Percentiles rank a stretch among this genome's conserved stretches.
Evolutionary conservation across 2,797 vertebrate species (phyloP).

Genomic region (Channa striata): DNA sequence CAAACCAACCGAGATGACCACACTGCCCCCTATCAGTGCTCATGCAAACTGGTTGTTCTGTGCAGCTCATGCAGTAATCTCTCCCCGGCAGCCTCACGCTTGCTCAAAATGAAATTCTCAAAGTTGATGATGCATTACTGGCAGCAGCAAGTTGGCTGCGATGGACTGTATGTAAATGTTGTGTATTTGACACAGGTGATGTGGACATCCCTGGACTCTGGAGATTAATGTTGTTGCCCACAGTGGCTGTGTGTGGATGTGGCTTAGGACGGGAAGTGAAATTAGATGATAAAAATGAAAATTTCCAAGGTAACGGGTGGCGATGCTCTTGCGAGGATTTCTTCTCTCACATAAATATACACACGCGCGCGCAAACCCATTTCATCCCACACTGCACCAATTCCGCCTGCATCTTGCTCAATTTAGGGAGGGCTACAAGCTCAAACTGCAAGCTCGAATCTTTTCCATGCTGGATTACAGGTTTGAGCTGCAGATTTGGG

Average conservation of each 20-base stretch:
- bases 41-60: constrained; percentile 34
- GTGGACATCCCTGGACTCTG: constrained; percentile 17
- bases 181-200: constrained; percentile 7
- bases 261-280: constrained; percentile 31
- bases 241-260: constrained; percentile 21
- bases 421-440: constrained; percentile 42
- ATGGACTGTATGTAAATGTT: constrained; percentile 41
- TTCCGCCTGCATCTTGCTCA: constrained; percentile 37
- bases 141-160: constrained; percentile 15
- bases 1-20: constrained; percentile 53
- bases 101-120: constrained; percentile 27
- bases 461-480: constrained; percentile 53
- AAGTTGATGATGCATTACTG: constrained; percentile 22
- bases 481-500: constrained; percentile 44
- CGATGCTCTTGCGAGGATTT: constrained; percentile 7
- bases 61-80: constrained; percentile 18
- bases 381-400: constrained; percentile 18
- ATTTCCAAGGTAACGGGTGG: constrained; percentile 13
- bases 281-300: constrained; percentile 45
- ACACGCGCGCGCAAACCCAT: neutral
- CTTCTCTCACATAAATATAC: neutral
- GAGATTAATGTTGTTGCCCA: constrained; percentile 37
- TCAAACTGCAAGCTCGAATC: constrained; percentile 35
- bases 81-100: constrained; percentile 33
- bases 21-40: constrained; percentile 72